phyloP scores from a whole-genome alignment of 2,888 invertebrate species.

The Cremastinae sp. region DNA sequence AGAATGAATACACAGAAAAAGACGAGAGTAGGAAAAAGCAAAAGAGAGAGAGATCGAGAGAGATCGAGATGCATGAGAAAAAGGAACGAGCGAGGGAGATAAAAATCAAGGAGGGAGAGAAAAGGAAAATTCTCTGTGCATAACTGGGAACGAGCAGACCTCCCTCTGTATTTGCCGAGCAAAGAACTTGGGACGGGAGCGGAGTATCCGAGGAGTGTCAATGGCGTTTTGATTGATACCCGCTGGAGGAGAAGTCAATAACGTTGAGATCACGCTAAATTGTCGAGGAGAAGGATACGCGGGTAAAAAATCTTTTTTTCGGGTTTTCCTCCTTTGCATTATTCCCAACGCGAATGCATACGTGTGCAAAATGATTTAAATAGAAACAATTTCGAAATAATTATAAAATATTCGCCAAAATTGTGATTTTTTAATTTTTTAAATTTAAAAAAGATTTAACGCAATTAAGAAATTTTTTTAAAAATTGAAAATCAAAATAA shows the following conservation, averaged over 20 bases:
- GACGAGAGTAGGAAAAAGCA: constrained; percentile 1
- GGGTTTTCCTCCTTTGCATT: constrained; percentile 10
- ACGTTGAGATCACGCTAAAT: constrained; percentile 65
- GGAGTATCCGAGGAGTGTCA: constrained; percentile 62
- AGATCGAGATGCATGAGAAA: too few relatives aligned
- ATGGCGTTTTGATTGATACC: constrained; percentile 71
- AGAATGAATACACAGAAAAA: constrained; percentile 11
- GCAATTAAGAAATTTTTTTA: too few relatives aligned
- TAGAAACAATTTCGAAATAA: too few relatives aligned
- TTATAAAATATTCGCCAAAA: too few relatives aligned
- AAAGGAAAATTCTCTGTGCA: constrained; percentile 57
- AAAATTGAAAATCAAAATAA: too few relatives aligned
- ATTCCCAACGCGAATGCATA: too few relatives aligned
- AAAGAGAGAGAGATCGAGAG: constrained; percentile 8
- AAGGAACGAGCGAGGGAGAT: background rate
- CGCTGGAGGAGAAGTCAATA: constrained; percentile 70
- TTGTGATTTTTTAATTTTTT: too few relatives aligned
- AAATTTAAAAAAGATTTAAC: too few relatives aligned
- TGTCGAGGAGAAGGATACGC: constrained; percentile 62
- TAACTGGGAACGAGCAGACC: constrained; percentile 54
- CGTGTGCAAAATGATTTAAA: too few relatives aligned
- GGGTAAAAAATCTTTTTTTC: constrained; percentile 36
- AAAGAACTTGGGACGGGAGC: constrained; percentile 32
- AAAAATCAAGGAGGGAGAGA: constrained; percentile 10
- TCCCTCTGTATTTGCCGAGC: constrained; percentile 64